These are phyloP conservation scores for Gopherus evgoodei DNA, from an alignment of 2,113 vertebrate genomes.

Conservation along the genomic window DNA sequence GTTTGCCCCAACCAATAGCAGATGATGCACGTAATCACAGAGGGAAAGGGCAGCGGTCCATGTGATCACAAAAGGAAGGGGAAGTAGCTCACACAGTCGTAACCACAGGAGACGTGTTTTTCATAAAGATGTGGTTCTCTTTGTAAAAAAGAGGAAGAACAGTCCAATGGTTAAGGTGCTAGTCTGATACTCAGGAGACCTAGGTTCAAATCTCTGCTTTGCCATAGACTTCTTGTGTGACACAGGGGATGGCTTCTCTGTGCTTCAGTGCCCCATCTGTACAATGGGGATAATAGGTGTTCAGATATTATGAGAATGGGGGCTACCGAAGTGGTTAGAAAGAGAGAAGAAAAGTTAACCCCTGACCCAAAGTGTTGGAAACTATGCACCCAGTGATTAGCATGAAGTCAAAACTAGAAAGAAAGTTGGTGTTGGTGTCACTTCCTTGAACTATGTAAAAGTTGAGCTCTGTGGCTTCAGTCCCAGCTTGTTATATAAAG, in stretches of 20 bases:
- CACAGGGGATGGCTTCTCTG: not conserved
- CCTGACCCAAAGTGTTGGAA: not conserved
- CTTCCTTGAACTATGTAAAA: not conserved
- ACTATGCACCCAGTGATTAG: not conserved
- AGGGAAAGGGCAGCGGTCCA: not conserved
- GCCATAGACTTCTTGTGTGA: not conserved
- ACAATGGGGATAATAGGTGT: not conserved
- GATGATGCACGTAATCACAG: not conserved
- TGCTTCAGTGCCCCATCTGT: not conserved
- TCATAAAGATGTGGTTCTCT: not conserved
- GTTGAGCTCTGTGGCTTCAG: not conserved
- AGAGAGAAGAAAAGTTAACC: not conserved
- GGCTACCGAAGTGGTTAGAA: accelerated
- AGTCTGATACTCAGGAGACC: not conserved
- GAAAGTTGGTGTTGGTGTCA: not conserved
- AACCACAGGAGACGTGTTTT: not conserved
- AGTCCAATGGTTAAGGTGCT: not conserved
- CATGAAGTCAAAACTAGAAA: not conserved
- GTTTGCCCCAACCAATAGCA: not conserved
- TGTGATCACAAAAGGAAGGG: not conserved
- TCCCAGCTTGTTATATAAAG: not conserved
- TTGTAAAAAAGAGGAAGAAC: not conserved
- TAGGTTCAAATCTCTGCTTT: not conserved
- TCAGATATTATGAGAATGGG: not conserved
- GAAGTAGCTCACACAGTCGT: too few species aligned